Conservation (phyloP, 2,797 vertebrate species). For the Spinibarbus caldwelli region DNA sequence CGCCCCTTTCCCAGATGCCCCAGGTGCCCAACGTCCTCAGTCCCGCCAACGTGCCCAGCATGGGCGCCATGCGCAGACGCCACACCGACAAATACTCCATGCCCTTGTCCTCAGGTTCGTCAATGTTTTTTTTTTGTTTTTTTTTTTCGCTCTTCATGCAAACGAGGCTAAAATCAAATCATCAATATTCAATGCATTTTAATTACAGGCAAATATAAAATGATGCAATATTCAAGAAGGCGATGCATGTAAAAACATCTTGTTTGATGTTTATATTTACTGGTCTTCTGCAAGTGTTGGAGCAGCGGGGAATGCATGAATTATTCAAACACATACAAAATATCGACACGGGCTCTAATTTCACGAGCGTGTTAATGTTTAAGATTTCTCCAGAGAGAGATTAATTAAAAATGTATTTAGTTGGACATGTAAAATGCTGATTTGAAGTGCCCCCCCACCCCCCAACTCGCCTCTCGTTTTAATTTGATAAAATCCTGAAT, state of each 20-base stretch:
- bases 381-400: constrained; percentile 82
- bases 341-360: constrained; percentile 77
- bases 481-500: constrained; percentile 78
- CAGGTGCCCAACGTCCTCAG: constrained; percentile 98
- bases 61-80: constrained; percentile 98
- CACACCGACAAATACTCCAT: constrained; percentile 99
- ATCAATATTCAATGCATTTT: constrained; percentile 81
- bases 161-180: constrained; percentile 73
- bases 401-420: constrained; percentile 87
- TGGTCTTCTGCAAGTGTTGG: constrained; percentile 67
- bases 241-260: constrained; percentile 71
- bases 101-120: constrained; percentile 93
- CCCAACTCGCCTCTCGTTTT: constrained; percentile 57
- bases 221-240: constrained; percentile 78
- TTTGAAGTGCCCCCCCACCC: constrained; percentile 77
- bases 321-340: constrained; percentile 79
- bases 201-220: constrained; percentile 81
- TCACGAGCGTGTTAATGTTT: constrained; percentile 79
- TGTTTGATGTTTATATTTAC: constrained; percentile 86
- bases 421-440: constrained; percentile 82
- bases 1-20: constrained; percentile 96
- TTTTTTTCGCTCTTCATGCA: constrained; percentile 73
- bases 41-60: constrained; percentile 94
- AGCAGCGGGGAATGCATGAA: constrained; percentile 71
- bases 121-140: constrained; percentile 38